phyloP scores from a whole-genome alignment of 2,797 vertebrate genomes.

The Gymnoscopelus braueri region DNA sequence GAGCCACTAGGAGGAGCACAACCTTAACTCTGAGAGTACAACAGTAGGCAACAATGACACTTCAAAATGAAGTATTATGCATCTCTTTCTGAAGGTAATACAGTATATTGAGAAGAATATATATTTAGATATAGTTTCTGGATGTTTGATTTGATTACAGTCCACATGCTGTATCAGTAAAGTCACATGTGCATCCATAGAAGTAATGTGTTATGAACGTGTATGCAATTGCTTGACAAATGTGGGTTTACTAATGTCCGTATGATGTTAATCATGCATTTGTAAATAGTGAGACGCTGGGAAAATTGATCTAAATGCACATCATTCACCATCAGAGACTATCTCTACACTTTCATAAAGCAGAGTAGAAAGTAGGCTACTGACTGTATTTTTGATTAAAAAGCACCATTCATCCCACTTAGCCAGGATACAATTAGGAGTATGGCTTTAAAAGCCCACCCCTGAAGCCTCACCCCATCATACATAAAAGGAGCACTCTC shows the following conservation, averaged over 20 bases:
- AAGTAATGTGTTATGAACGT: conserved; percentile 21
- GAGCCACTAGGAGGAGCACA: conserved; percentile 84
- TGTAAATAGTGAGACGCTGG: conserved; percentile 55
- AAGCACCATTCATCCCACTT: conserved; percentile 82
- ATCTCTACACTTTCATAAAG: conserved; percentile 74
- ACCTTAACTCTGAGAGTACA: conserved; percentile 55
- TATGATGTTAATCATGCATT: conserved; percentile 51
- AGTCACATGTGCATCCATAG: background rate
- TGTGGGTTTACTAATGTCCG: conserved; percentile 56
- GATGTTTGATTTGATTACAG: conserved; percentile 6
- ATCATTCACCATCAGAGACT: conserved; percentile 67
- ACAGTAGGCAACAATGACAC: conserved; percentile 28
- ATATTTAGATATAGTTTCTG: conserved; percentile 17
- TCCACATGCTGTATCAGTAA: background rate
- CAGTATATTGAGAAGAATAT: conserved; percentile 7
- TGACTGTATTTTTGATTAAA: conserved; percentile 80
- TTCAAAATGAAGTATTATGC: conserved; percentile 9
- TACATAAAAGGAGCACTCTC: conserved; percentile 83
- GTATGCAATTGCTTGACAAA: conserved; percentile 20
- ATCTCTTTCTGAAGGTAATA: conserved; percentile 20
- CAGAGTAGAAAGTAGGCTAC: conserved; percentile 31
- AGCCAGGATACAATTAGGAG: conserved; percentile 83
- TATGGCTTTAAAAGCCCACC: conserved; percentile 80
- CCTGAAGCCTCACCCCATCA: conserved; percentile 71
- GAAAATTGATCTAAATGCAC: conserved; percentile 62